These are phyloP conservation scores for Phoxinus dragarum DNA, from an alignment of 2,797 vertebrate species.

Conservation along the genomic window DNA sequence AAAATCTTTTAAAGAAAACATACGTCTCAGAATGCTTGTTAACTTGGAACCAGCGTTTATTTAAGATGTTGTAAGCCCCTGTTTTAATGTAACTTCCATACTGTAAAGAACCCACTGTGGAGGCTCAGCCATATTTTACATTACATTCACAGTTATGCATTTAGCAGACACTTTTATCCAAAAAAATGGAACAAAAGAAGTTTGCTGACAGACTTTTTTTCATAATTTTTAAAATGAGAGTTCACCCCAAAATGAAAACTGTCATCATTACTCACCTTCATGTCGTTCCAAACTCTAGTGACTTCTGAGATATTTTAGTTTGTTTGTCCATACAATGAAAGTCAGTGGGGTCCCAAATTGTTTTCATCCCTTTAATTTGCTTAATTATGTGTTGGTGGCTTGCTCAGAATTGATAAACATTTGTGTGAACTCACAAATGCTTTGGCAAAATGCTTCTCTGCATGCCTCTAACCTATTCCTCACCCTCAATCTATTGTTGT, in stretches of 20 bases:
- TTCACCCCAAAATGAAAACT: not conserved
- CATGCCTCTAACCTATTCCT: not conserved
- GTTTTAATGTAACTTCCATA: constrained; percentile 27
- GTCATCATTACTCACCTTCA: not conserved
- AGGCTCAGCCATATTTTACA: not conserved
- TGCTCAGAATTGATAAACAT: not conserved
- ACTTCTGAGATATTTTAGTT: not conserved
- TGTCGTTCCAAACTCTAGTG: not conserved
- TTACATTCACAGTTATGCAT: not conserved
- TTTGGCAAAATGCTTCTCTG: constrained; percentile 14
- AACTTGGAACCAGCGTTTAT: constrained; percentile 14
- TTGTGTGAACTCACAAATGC: not conserved
- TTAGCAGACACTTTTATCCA: not conserved
- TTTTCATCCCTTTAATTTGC: constrained; percentile 29
- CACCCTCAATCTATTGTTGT: not conserved
- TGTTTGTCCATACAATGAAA: not conserved
- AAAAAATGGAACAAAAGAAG: not conserved
- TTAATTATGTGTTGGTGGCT: not conserved
- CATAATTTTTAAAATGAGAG: not conserved
- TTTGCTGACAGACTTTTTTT: not conserved
- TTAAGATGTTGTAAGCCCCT: constrained; percentile 17
- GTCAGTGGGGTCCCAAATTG: not conserved
- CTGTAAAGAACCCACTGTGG: not conserved
- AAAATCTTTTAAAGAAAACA: constrained; percentile 29
- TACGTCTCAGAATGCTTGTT: constrained; percentile 19